Percentiles rank a stretch among this genome's conserved stretches.
phyloP scores from a whole-genome alignment of 1,140 invertebrate genomes.

The Centruroides sculpturatus region DNA sequence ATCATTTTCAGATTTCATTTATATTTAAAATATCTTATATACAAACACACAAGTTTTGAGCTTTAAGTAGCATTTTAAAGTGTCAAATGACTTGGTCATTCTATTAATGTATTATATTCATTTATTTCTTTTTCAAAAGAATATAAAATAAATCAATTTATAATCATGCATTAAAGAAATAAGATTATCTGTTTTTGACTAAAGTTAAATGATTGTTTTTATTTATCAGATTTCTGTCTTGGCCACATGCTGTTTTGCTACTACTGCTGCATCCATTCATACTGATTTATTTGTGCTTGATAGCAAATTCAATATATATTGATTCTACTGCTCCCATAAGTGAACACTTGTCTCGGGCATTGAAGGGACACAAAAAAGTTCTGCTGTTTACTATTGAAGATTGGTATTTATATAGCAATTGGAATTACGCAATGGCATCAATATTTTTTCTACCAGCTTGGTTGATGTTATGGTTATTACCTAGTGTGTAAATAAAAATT shows the following conservation, averaged over 20 bases:
- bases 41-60: no score
- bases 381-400: constrained; percentile 66
- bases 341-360: constrained; percentile 36
- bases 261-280: constrained; percentile 53
- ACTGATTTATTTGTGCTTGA: constrained; percentile 40
- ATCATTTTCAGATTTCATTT: no score
- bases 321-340: constrained; percentile 35
- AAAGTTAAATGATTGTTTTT: no score
- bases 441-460: constrained; percentile 43
- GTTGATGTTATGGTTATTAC: constrained; percentile 40
- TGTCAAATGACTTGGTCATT: no score
- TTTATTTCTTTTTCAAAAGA: no score
- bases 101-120: no score
- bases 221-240: constrained; percentile 15
- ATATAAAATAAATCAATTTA: no score
- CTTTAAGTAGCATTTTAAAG: no score
- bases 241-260: constrained; percentile 32
- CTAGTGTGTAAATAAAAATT: background rate
- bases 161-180: no score
- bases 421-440: constrained; percentile 42
- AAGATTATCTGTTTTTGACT: no score
- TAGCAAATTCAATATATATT: constrained; percentile 36
- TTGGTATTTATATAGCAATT: constrained; percentile 54
- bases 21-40: no score
- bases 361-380: constrained; percentile 53